phyloP scores from a whole-genome alignment of 2,113 vertebrate species.

The Podarcis cretensis region DNA sequence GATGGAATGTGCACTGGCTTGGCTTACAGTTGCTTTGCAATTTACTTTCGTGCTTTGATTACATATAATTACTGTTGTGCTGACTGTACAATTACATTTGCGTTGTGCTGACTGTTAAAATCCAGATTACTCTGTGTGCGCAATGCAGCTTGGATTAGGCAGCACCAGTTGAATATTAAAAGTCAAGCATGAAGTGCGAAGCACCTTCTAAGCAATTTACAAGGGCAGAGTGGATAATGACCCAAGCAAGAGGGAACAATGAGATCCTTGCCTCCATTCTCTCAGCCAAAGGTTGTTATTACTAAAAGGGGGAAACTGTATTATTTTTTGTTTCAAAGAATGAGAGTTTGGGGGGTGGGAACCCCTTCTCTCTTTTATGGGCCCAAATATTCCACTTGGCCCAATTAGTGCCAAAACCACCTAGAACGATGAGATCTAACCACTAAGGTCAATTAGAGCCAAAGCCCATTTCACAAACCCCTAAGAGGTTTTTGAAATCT shows the following conservation, averaged over 20 bases:
- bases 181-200: conserved; percentile 21
- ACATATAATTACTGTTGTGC: conserved; percentile 16
- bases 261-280: background rate
- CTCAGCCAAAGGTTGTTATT: background rate
- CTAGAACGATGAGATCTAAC: no score
- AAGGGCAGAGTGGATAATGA: background rate
- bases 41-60: conserved; percentile 25
- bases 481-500: no score
- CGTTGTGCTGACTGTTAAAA: conserved; percentile 31
- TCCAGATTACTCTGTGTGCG: conserved; percentile 2
- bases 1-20: accelerated
- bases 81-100: conserved; percentile 26
- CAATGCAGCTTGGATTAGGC: background rate
- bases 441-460: no score
- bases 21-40: conserved; percentile 13
- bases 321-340: background rate
- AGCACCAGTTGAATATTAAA: conserved; percentile 30
- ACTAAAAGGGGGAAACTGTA: background rate
- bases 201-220: conserved; percentile 18
- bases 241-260: background rate
- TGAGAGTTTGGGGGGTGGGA: background rate
- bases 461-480: background rate
- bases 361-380: background rate
- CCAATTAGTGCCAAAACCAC: no score
- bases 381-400: background rate